Percentiles rank a stretch among this genome's conserved stretches.
Evolutionary conservation across 2,113 vertebrate genomes (phyloP).

Genomic region (Rhinoderma darwinii): DNA sequence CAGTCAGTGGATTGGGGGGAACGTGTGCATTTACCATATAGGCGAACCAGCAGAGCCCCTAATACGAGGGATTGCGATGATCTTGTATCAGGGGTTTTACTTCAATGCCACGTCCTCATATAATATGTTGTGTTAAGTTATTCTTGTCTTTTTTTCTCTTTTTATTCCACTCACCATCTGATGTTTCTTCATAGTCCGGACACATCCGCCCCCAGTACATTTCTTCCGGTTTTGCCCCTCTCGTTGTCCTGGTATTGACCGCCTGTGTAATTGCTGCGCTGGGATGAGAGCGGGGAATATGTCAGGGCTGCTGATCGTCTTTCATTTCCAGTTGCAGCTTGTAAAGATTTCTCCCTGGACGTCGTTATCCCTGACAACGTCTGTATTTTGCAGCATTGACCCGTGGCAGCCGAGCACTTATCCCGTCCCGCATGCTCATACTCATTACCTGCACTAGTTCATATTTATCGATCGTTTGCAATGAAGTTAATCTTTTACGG

Average conservation of each 20-base stretch:
- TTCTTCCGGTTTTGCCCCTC: background rate
- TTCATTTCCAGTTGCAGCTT: background rate
- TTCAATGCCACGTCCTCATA: no score
- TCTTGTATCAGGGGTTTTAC: no score
- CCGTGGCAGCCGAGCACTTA: background rate
- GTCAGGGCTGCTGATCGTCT: background rate
- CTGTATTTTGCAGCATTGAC: constrained; percentile 6
- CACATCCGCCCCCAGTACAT: background rate
- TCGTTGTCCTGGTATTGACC: background rate
- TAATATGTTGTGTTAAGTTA: no score
- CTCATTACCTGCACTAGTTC: background rate
- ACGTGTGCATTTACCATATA: no score
- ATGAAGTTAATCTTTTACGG: background rate
- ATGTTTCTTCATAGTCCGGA: no score
- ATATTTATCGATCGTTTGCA: background rate
- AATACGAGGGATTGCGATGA: no score
- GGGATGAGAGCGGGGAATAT: background rate
- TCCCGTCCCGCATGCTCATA: background rate
- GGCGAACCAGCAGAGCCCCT: no score
- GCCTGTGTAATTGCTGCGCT: background rate
- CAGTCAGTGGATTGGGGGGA: no score
- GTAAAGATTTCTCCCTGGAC: background rate
- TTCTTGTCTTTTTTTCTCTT: no score
- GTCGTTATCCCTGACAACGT: background rate
- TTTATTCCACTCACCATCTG: no score